Evolutionary conservation across 2,113 vertebrate species (phyloP).

Genomic region (Anarhynchus alexandrinus): DNA sequence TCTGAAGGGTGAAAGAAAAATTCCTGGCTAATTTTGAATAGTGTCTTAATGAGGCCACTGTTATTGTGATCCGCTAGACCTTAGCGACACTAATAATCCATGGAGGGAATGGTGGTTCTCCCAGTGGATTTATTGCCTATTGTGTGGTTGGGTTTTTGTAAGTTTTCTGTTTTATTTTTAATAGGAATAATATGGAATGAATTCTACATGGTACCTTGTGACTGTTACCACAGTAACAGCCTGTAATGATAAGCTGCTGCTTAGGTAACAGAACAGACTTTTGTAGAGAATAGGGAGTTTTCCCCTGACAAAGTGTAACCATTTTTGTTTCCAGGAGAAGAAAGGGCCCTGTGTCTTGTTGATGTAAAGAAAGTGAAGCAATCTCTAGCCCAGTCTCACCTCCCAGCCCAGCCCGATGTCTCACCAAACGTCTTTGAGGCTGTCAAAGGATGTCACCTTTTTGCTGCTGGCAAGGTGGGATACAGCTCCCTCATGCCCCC

Average conservation of each 20-base stretch:
- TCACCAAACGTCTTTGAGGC: conserved; percentile 92
- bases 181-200: background rate
- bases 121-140: background rate
- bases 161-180: background rate
- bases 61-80: background rate
- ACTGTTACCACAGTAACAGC: conserved; percentile 45
- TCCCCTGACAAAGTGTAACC: background rate
- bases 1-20: background rate
- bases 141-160: background rate
- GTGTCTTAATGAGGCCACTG: background rate
- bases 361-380: conserved; percentile 98
- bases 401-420: conserved; percentile 91
- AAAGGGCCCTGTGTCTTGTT: conserved; percentile 91
- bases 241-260: conserved; percentile 9
- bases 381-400: conserved; percentile 94
- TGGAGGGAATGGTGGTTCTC: background rate
- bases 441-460: conserved; percentile 97
- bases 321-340: conserved; percentile 81
- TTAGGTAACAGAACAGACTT: conserved; percentile 23
- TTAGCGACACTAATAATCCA: background rate
- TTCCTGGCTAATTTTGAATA: background rate
- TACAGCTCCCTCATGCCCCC: background rate
- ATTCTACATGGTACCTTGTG: background rate
- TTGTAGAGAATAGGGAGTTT: background rate
- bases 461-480: conserved; percentile 91